A percentile compares a stretch with the other conserved stretches of the same genome.
Conservation (phyloP, 1,140 invertebrate genomes). For the Dreissena polymorpha region DNA sequence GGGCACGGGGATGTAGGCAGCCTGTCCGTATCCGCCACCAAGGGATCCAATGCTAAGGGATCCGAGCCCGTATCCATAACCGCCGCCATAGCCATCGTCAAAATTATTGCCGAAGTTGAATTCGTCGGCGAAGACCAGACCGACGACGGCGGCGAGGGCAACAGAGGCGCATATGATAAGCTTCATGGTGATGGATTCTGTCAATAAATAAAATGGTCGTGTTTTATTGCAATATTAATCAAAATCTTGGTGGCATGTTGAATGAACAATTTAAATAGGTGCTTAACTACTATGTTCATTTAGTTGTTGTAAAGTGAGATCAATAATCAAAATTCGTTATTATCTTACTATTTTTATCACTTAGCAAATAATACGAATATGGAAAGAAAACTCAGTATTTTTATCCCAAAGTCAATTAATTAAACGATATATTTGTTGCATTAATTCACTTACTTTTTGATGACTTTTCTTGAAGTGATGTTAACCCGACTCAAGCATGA, state of each 20-base stretch:
- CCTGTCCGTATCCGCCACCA: too few species aligned
- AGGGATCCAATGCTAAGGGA: too few species aligned
- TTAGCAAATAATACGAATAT: too few species aligned
- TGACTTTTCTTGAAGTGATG: too few species aligned
- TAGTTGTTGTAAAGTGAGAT: neutral
- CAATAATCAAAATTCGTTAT: neutral
- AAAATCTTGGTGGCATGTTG: neutral
- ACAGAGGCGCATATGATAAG: constrained; percentile 29
- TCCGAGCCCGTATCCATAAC: constrained; percentile 16
- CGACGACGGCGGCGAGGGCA: constrained; percentile 31
- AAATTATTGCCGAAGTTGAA: neutral
- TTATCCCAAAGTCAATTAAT: too few species aligned
- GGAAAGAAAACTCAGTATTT: too few species aligned
- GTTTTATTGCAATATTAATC: neutral
- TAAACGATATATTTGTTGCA: too few species aligned
- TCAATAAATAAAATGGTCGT: neutral
- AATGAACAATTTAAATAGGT: neutral
- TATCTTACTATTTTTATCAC: neutral
- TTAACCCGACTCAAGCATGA: too few species aligned
- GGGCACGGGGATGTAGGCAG: too few species aligned
- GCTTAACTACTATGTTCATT: neutral
- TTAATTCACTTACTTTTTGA: too few species aligned
- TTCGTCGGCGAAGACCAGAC: constrained; percentile 19
- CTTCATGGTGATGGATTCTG: constrained; percentile 26
- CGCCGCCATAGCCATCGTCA: neutral